These are phyloP conservation scores for Temnothorax curvispinosus DNA, from an alignment of 1,140 invertebrate species.

Conservation along the genomic window DNA sequence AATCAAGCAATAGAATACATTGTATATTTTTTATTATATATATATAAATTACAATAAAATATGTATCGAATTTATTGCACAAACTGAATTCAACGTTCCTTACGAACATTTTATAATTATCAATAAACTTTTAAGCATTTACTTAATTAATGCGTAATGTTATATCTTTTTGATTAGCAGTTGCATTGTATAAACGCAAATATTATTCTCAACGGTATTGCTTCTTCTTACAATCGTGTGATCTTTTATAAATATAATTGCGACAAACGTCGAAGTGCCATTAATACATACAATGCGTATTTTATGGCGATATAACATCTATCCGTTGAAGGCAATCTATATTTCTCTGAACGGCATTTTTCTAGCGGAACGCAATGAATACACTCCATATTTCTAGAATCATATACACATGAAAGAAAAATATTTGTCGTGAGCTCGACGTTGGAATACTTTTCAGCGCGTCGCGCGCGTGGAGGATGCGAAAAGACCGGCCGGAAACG, in stretches of 20 bases:
- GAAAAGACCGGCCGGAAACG: conserved; percentile 25
- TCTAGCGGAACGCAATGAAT: conserved; percentile 28
- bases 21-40: background rate
- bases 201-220: background rate
- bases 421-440: conserved; percentile 46
- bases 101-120: background rate
- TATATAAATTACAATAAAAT: background rate
- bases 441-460: conserved; percentile 36
- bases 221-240: background rate
- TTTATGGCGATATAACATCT: background rate
- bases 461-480: background rate
- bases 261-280: background rate
- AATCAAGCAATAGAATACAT: background rate
- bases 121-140: background rate
- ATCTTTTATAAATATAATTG: conserved; percentile 8
- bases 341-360: conserved; percentile 38
- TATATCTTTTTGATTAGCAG: background rate
- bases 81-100: background rate
- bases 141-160: background rate
- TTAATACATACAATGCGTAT: background rate
- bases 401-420: conserved; percentile 47
- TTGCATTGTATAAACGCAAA: background rate
- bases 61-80: background rate
- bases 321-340: conserved; percentile 8
- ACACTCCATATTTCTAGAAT: conserved; percentile 35